Percentiles rank a stretch among this genome's conserved stretches.
Conservation (phyloP, 2,797 vertebrate species). For the Nyctibius grandis region DNA sequence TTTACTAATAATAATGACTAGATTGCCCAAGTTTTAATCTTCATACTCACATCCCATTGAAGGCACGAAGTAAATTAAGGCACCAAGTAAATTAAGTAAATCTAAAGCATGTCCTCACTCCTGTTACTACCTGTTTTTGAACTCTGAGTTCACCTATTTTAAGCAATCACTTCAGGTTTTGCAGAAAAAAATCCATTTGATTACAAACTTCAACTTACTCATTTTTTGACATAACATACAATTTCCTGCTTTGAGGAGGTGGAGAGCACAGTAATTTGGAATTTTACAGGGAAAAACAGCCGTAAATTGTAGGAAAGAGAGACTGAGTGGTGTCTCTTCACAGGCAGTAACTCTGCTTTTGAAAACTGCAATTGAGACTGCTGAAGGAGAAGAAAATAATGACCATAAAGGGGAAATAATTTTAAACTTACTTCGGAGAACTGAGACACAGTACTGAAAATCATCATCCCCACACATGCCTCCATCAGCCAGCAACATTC, state of each 20-base stretch:
- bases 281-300: background rate
- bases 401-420: background rate
- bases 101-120: background rate
- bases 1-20: background rate
- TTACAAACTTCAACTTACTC: background rate
- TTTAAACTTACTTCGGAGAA: background rate
- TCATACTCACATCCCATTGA: background rate
- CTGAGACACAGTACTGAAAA: background rate
- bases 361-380: background rate
- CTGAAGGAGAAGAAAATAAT: background rate
- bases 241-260: background rate
- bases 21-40: background rate
- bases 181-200: background rate
- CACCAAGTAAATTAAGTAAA: background rate
- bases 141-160: background rate
- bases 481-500: background rate
- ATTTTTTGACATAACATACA: background rate
- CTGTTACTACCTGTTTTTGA: background rate
- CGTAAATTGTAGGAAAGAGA: background rate
- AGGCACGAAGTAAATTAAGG: too few species aligned
- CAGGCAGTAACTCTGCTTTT: background rate
- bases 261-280: background rate
- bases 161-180: background rate
- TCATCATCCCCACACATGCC: background rate
- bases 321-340: background rate